These are phyloP conservation scores for Leptinotarsa peninsularis DNA, from an alignment of 2,888 invertebrate species.

Conservation along the genomic window DNA sequence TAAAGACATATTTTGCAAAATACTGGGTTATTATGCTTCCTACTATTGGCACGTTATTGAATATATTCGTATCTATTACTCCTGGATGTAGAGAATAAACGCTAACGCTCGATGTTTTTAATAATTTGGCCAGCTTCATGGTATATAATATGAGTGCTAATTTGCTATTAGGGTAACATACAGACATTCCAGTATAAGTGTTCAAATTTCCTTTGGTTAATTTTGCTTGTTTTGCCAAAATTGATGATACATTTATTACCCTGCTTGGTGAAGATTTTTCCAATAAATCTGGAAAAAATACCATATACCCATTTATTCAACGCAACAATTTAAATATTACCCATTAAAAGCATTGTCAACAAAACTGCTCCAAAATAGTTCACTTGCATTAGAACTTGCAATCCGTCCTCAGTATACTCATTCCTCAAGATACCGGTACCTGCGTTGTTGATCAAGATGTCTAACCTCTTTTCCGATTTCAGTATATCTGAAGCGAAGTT, in stretches of 20 bases:
- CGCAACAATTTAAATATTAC: constrained; percentile 50
- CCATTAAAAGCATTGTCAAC: constrained; percentile 74
- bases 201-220: constrained; percentile 49
- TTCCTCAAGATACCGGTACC: constrained; percentile 68
- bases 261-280: constrained; percentile 54
- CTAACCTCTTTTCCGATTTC: constrained; percentile 68
- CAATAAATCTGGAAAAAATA: constrained; percentile 68
- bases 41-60: constrained; percentile 34
- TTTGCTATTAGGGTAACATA: constrained; percentile 51
- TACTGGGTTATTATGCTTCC: constrained; percentile 30
- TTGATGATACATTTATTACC: constrained; percentile 44
- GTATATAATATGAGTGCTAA: constrained; percentile 56
- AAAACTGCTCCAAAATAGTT: constrained; percentile 81
- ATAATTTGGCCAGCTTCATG: constrained; percentile 50
- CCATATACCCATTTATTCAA: neutral
- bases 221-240: constrained; percentile 41
- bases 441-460: constrained; percentile 76
- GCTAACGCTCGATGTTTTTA: constrained; percentile 49
- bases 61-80: constrained; percentile 47
- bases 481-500: constrained; percentile 73
- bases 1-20: constrained; percentile 37
- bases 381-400: constrained; percentile 75
- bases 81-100: constrained; percentile 57
- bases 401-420: constrained; percentile 71
- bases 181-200: constrained; percentile 28